Evolutionary conservation across 2,797 vertebrate species (phyloP), one percentile per base, ranked within the genome.

Genomic region (Pelobates cultripes): DNA sequence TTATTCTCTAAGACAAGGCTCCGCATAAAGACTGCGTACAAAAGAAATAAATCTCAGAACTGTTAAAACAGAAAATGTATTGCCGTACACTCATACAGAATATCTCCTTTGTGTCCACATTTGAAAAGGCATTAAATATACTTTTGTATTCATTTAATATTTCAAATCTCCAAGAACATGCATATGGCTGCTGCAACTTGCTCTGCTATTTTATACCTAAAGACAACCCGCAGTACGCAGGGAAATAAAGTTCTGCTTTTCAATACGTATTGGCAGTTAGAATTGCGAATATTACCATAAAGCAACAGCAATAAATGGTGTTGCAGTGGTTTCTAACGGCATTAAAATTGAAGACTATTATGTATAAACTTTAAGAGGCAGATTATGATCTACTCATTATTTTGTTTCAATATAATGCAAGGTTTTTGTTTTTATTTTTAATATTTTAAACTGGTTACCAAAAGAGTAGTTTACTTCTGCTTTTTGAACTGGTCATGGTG

Each of bases 31-130:
- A n/a, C 12, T 2, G 70, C n/a, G 7, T 9, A 57, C 12, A 57
- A 82, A 77, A 73, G 61, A 53, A 60, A 82, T 82, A 77, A 66
- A 82, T 82, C 74, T 72, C 47, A 71, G 53, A 17, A 40, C 5
- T 64, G 61, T 40, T 64, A 64, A 64, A 64, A 64, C 17, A 40
- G 73, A 10, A 67, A 10, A 77, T 77, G 71, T 60, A 53, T 47
- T 44, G 45, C 12, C 64, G 41, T 14, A 55, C 7, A 0, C 57
- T 28, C 7, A n/a, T 44, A 64, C 70, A 55, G n/a, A 71, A 64
- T 2, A 6, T 71, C 15, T 72, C 73, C 57, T 68, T 68, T 47
- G 72, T 75, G 79, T n/a, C 63, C 17, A 70, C 7, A 60, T 60
- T 47, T 15, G 28, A 75, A 10, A 75, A 61, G 42, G 17, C 42